Evolutionary conservation across 2,113 vertebrate genomes (phyloP).

Genomic region (Podilymbus podiceps): DNA sequence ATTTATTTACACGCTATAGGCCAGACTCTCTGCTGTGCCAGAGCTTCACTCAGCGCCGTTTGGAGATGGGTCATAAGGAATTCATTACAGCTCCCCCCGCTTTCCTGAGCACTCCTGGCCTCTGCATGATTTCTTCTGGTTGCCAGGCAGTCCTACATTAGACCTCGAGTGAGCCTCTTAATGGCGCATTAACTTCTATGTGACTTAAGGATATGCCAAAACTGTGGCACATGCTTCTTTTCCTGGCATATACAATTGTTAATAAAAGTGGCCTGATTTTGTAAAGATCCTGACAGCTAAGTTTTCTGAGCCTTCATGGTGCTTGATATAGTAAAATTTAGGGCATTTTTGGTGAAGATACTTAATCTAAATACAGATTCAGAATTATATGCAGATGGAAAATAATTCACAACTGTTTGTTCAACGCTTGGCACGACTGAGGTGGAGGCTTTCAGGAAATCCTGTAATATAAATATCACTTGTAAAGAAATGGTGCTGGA

Average conservation of each 20-base stretch:
- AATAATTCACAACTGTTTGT: background rate
- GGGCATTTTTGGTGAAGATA: background rate
- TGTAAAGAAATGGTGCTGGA: background rate
- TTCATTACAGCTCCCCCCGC: background rate
- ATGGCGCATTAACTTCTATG: background rate
- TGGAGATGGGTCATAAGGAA: constrained; percentile 40
- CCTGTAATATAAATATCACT: background rate
- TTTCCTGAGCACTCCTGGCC: background rate
- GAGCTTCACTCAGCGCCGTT: background rate
- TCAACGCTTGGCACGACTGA: background rate
- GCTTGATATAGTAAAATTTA: background rate
- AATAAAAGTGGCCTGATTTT: background rate
- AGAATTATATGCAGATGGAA: background rate
- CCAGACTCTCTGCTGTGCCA: constrained; percentile 30
- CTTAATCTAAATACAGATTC: background rate
- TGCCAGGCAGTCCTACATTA: background rate
- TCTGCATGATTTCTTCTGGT: background rate
- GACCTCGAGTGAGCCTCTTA: background rate
- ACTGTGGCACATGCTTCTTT: background rate
- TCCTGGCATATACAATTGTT: background rate
- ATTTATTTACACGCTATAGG: background rate
- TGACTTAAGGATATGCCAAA: background rate
- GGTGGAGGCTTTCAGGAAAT: background rate
- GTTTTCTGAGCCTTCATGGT: background rate
- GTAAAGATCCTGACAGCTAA: background rate